Conservation (phyloP, 2,113 vertebrate species). For the Dinomys branickii region DNA sequence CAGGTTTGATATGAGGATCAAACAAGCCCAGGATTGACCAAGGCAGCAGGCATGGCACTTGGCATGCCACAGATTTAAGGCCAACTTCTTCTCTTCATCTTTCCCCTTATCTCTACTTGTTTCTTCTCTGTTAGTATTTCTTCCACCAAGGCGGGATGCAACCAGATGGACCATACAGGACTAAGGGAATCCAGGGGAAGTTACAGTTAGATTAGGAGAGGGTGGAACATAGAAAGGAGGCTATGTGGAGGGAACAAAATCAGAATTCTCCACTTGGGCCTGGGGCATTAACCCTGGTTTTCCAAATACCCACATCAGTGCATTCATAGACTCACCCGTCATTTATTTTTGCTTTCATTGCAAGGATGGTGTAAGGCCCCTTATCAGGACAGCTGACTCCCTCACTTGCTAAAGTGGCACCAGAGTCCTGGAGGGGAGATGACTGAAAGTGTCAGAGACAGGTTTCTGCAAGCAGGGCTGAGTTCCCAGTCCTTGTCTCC, state of each 20-base stretch:
- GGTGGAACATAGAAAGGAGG: neutral
- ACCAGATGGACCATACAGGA: neutral
- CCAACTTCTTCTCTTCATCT: neutral
- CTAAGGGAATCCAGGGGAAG: neutral
- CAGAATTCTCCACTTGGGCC: neutral
- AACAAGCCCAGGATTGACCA: neutral
- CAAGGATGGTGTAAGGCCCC: neutral
- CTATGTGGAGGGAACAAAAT: neutral
- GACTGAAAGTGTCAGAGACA: neutral
- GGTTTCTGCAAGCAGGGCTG: neutral
- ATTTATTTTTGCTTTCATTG: neutral
- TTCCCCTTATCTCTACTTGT: neutral
- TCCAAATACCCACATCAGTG: neutral
- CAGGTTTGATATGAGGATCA: neutral
- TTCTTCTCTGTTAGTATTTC: fast-evolving
- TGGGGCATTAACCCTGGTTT: neutral
- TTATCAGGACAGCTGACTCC: neutral
- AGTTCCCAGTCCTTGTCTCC: neutral
- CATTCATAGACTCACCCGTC: neutral
- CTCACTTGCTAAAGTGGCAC: neutral
- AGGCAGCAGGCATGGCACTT: neutral
- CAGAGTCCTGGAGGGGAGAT: neutral
- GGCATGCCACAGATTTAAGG: neutral
- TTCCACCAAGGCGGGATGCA: neutral
- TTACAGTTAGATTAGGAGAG: neutral